These are phyloP conservation scores for Spongilla lacustris DNA, from an alignment of 37 sponge, comb jelly and placozoan genomes.

Conservation along the genomic window DNA sequence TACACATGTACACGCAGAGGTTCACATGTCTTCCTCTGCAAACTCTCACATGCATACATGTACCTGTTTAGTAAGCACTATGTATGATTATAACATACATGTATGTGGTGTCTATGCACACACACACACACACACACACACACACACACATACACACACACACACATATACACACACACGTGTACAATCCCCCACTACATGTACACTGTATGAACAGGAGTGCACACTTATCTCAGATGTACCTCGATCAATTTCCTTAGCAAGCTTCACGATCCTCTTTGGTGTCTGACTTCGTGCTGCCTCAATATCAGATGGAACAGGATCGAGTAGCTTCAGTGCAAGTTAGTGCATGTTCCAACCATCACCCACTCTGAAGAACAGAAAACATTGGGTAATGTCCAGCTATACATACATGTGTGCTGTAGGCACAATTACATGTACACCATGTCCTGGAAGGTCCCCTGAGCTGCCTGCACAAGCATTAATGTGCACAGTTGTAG, in stretches of 20 bases:
- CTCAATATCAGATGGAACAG: slow-evolving; percentile 90
- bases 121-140: too few relatives aligned
- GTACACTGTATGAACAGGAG: not conserved
- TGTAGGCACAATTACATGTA: too few relatives aligned
- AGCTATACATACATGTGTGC: too few relatives aligned
- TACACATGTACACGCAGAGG: slow-evolving; percentile 23
- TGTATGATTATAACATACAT: too few relatives aligned
- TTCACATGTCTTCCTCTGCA: too few relatives aligned
- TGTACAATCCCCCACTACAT: too few relatives aligned
- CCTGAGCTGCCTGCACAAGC: too few relatives aligned
- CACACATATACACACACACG: not conserved
- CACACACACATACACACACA: slow-evolving; percentile 7
- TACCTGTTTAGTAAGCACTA: too few relatives aligned
- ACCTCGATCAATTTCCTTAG: slow-evolving; percentile 81
- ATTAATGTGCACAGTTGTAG: too few relatives aligned
- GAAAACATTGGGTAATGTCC: not conserved
- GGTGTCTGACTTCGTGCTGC: slow-evolving; percentile 88
- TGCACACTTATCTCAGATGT: slow-evolving; percentile 59
- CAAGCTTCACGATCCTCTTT: slow-evolving; percentile 76
- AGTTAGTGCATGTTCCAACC: slow-evolving; percentile 82
- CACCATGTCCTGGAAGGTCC: too few relatives aligned
- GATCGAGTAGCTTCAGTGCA: slow-evolving; percentile 65
- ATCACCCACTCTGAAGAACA: not conserved
- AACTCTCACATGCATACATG: too few relatives aligned
- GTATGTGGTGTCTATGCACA: too few relatives aligned